These are phyloP conservation scores for Coenonympha arcania DNA, from an alignment of 2,888 invertebrate species.

Conservation along the genomic window DNA sequence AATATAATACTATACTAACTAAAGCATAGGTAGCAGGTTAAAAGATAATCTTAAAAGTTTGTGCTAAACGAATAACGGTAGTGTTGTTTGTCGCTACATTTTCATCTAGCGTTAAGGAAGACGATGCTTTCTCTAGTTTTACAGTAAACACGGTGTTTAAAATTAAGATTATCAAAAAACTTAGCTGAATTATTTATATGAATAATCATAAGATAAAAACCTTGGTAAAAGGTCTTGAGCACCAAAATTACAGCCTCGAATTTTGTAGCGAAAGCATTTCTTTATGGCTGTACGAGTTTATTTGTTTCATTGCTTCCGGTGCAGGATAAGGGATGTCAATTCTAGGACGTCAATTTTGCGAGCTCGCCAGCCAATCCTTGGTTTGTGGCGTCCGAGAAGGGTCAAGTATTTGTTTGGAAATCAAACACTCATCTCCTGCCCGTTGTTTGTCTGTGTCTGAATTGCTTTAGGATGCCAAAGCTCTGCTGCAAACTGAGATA, in stretches of 20 bases:
- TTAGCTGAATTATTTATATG: too few species aligned
- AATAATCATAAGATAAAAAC: too few species aligned
- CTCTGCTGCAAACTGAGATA: conserved; percentile 22
- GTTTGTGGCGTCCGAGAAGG: conserved; percentile 25
- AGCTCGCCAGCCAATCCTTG: conserved; percentile 22
- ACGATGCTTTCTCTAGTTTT: too few species aligned
- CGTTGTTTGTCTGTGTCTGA: conserved; percentile 23
- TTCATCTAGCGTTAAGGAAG: too few species aligned
- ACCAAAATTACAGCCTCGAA: background rate
- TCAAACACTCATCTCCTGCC: conserved; percentile 26
- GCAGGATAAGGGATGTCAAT: conserved; percentile 15
- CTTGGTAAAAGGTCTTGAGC: too few species aligned
- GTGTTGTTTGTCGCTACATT: too few species aligned
- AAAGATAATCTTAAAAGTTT: conserved; percentile 7
- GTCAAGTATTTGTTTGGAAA: conserved; percentile 31
- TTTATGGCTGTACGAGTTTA: background rate
- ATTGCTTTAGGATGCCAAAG: conserved; percentile 31
- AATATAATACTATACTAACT: too few species aligned
- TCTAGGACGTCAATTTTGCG: conserved; percentile 17
- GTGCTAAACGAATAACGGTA: too few species aligned
- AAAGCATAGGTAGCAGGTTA: conserved; percentile 18
- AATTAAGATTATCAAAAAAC: too few species aligned
- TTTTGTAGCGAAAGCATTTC: background rate
- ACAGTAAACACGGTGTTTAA: too few species aligned
- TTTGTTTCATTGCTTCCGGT: conserved; percentile 1